Percentiles rank a stretch among this genome's conserved stretches.
Evolutionary conservation across 2,888 invertebrate genomes (phyloP).

Genomic region (Drosophila paranaensis): DNA sequence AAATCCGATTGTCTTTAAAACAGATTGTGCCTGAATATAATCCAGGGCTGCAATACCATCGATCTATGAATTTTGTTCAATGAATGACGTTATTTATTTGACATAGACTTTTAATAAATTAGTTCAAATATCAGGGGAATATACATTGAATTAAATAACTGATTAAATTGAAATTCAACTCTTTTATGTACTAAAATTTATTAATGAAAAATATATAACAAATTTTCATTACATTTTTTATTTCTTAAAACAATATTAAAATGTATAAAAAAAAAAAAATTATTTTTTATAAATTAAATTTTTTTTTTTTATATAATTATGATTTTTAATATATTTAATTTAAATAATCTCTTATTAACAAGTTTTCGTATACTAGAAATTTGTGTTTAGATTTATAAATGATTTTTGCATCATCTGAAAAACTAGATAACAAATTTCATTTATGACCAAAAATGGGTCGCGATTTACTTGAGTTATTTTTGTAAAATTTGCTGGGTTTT

Average conservation of each 20-base stretch:
- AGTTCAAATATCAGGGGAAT: too few relatives aligned
- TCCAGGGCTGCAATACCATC: constrained; percentile 12
- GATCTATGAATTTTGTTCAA: not conserved
- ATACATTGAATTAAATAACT: too few relatives aligned
- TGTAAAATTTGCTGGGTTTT: constrained; percentile 5
- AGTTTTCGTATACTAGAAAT: not conserved
- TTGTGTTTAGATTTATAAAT: not conserved
- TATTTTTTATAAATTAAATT: too few relatives aligned
- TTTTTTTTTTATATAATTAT: too few relatives aligned
- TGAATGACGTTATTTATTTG: not conserved
- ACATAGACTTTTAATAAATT: not conserved
- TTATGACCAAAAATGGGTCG: constrained; percentile 10
- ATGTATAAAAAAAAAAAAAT: too few relatives aligned
- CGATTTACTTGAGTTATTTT: not conserved
- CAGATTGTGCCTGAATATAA: constrained; percentile 8
- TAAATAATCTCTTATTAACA: too few relatives aligned
- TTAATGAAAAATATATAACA: too few relatives aligned
- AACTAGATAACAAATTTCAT: not conserved
- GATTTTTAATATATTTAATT: too few relatives aligned
- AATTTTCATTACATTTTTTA: too few relatives aligned
- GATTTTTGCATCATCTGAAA: not conserved
- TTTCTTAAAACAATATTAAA: too few relatives aligned
- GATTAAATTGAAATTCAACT: too few relatives aligned
- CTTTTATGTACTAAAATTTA: too few relatives aligned
- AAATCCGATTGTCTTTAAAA: constrained; percentile 13